A percentile compares a stretch with the other conserved stretches of the same genome.
Evolutionary conservation across 2,888 invertebrate species (phyloP).

Genomic region (Andrena dorsata): DNA sequence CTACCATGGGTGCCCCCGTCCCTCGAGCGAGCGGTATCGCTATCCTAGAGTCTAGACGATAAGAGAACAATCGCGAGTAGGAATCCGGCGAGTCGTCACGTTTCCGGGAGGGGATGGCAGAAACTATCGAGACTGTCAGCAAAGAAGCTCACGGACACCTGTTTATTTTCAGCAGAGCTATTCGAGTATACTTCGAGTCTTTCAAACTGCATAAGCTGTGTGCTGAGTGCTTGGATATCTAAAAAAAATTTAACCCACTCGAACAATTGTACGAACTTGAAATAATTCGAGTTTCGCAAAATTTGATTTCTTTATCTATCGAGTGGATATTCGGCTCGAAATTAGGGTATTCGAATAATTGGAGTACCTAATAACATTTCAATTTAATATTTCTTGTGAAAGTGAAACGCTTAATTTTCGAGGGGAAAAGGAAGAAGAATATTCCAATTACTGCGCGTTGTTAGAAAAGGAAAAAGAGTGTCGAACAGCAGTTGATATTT

Average conservation of each 20-base stretch:
- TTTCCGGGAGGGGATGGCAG: conserved; percentile 18
- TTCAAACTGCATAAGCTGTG: too few relatives aligned
- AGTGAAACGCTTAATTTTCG: neutral
- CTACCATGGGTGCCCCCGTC: neutral
- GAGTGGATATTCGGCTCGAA: too few relatives aligned
- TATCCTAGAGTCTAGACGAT: conserved; percentile 40
- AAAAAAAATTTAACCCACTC: too few relatives aligned
- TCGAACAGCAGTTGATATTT: neutral
- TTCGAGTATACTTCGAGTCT: neutral
- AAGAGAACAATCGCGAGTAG: conserved; percentile 45
- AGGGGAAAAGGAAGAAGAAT: neutral
- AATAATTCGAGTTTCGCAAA: too few relatives aligned
- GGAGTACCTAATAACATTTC: neutral
- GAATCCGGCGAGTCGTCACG: conserved; percentile 3
- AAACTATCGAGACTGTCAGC: neutral
- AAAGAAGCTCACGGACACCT: neutral
- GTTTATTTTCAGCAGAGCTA: neutral
- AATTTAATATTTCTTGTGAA: neutral
- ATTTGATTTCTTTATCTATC: too few relatives aligned
- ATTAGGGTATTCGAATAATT: too few relatives aligned
- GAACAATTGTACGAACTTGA: too few relatives aligned
- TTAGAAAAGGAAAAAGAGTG: neutral
- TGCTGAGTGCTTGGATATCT: too few relatives aligned
- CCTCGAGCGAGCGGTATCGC: conserved; percentile 22
- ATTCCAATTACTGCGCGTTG: neutral